Evolutionary conservation across 2,888 invertebrate species (phyloP).

Genomic region (Cephus nigrinus): DNA sequence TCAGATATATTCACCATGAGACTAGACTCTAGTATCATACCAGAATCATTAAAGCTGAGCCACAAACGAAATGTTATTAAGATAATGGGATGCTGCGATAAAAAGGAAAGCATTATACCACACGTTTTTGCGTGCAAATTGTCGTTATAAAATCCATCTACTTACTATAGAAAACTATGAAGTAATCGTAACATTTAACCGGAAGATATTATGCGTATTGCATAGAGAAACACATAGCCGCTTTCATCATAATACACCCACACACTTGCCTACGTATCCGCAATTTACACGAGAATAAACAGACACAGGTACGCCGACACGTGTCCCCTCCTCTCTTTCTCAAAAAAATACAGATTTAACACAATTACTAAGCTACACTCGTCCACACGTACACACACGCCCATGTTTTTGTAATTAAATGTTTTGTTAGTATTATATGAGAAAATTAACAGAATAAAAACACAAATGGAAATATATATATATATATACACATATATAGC

Average conservation of each 20-base stretch:
- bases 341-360: background rate
- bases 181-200: conserved; percentile 59
- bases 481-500: background rate
- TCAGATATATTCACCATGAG: conserved; percentile 43
- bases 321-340: background rate
- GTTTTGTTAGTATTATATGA: conserved; percentile 62
- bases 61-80: background rate
- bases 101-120: conserved; percentile 33
- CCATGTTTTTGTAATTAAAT: conserved; percentile 61
- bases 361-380: conserved; percentile 15
- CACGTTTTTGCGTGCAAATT: conserved; percentile 47
- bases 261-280: conserved; percentile 23
- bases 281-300: background rate
- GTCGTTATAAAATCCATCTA: conserved; percentile 55
- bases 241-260: conserved; percentile 50
- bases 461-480: conserved; percentile 28
- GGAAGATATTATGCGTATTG: conserved; percentile 55
- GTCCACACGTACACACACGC: conserved; percentile 39
- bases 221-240: conserved; percentile 53
- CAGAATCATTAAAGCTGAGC: conserved; percentile 16
- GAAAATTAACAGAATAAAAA: conserved; percentile 58
- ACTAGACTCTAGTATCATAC: conserved; percentile 24
- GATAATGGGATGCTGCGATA: conserved; percentile 20
- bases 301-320: background rate
- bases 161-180: conserved; percentile 52